Evolutionary conservation across 2,888 invertebrate species (phyloP), one percentile per base, ranked within the genome.

Genomic region (Stramonita haemastoma): DNA sequence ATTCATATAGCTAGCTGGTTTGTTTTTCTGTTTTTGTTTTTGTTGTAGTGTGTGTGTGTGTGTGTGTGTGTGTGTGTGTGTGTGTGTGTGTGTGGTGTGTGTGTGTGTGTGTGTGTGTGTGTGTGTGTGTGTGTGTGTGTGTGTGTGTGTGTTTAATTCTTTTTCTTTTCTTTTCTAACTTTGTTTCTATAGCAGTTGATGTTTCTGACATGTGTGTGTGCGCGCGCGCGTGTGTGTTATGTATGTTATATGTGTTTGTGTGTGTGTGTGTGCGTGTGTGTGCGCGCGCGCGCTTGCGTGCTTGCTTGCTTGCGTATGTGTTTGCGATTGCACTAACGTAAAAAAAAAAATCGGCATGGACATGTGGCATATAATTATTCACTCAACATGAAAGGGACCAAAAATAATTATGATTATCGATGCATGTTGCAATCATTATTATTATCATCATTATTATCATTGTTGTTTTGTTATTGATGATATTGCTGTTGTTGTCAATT

Each of bases 181-280:
- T 32, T 79, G 15, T 34, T 6, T 32, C 22, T 1, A 5, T 66
- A 2, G 2, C 26, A 66, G 17, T 66, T 15, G 26, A 22, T 66
- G 13, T 66, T 66, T 15, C 17, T 6, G 17, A 66, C 26, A 13
- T 6, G 26, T 66, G 26, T 66, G 26, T 66, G 66, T 66, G 66
- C 34, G 79, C 32, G 79, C 22, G 79, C 32, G 22, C 13, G 79
- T 13, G 66, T 13, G 66, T 2, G 66, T 60, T 32, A 19, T 77
- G 77, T 32, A 32, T 77, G 77, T 19, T 29, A 32, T 32, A 32
- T 19, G 77, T 77, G 77, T 34, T 32, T 34, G 79, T 34, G 79
- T 34, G 79, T 79, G 34, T 34, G 79, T 34, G 79, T 34, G 79
- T 79, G 79, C 13, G 79, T 79, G 79, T 79, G 79, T 79, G 79